Evolutionary conservation across 2,797 vertebrate species (phyloP).

Genomic region (Sternarchorhynchus goeldii): DNA sequence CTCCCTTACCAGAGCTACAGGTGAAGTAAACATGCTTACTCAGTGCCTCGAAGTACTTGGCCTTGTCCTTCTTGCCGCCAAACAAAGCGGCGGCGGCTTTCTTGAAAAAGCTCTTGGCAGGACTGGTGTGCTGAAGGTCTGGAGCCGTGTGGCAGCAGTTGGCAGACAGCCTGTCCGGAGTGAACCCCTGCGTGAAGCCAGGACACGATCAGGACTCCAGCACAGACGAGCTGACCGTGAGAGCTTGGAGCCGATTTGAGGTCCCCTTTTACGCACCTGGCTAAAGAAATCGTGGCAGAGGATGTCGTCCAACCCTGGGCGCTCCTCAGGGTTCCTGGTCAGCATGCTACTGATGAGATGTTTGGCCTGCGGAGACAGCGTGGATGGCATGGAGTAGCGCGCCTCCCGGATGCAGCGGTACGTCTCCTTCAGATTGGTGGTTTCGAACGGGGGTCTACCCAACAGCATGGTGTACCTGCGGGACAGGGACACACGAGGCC

Average conservation of each 20-base stretch:
- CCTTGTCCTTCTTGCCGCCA: conserved; percentile 86
- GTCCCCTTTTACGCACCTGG: conserved; percentile 69
- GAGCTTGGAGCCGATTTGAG: too few relatives aligned
- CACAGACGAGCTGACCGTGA: neutral
- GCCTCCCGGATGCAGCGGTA: conserved; percentile 87
- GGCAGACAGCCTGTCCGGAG: conserved; percentile 80
- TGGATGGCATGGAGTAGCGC: conserved; percentile 81
- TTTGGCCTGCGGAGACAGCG: conserved; percentile 79
- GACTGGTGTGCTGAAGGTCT: conserved; percentile 85
- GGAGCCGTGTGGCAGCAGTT: conserved; percentile 84
- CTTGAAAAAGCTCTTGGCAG: conserved; percentile 87
- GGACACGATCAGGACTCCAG: neutral
- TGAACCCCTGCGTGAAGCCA: conserved; percentile 77
- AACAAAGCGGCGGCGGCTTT: conserved; percentile 87
- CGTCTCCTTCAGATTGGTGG: conserved; percentile 87
- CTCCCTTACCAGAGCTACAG: neutral
- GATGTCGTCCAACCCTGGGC: conserved; percentile 82
- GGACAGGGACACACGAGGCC: neutral
- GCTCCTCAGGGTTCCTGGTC: conserved; percentile 81
- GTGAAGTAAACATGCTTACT: conserved; percentile 69
- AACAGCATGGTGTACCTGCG: conserved; percentile 87
- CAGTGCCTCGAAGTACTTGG: conserved; percentile 81
- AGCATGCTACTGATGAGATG: conserved; percentile 85
- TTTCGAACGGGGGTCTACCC: conserved; percentile 87
- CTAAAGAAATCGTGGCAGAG: conserved; percentile 83